Evolutionary conservation across 2,113 vertebrate species (phyloP).

Genomic region (Piaya cayana): DNA sequence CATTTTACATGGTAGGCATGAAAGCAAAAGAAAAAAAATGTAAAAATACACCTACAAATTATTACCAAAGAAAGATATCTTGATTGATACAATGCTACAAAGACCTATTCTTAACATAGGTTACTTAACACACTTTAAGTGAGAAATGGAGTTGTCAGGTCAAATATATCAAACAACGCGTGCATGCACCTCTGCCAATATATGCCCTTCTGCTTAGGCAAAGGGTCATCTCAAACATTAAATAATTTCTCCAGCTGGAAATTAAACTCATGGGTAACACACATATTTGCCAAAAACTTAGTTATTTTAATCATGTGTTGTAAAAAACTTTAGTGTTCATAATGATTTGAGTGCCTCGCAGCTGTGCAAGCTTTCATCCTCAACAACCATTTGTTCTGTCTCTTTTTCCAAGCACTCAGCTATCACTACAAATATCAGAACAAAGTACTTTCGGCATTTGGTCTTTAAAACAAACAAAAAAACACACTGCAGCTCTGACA

Average conservation of each 20-base stretch:
- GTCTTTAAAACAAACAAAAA: neutral
- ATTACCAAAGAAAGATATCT: neutral
- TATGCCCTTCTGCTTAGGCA: neutral
- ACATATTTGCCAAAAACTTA: neutral
- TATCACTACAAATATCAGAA: neutral
- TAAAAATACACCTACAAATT: conserved; percentile 57
- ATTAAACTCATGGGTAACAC: neutral
- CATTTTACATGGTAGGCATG: conserved; percentile 75
- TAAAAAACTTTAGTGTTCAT: neutral
- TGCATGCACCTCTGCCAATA: neutral
- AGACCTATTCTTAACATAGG: neutral
- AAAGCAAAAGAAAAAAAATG: conserved; percentile 68
- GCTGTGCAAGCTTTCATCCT: neutral
- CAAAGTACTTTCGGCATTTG: neutral
- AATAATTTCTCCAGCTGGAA: neutral
- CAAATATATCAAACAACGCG: neutral
- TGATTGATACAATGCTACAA: neutral
- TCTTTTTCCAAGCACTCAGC: neutral
- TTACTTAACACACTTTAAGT: neutral
- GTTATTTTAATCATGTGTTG: neutral
- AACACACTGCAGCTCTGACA: neutral
- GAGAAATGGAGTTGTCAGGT: neutral
- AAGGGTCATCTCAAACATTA: neutral
- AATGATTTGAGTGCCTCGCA: neutral
- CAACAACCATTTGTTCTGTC: neutral